phyloP scores from a whole-genome alignment of 2,797 vertebrate species.

The Falco concolor region DNA sequence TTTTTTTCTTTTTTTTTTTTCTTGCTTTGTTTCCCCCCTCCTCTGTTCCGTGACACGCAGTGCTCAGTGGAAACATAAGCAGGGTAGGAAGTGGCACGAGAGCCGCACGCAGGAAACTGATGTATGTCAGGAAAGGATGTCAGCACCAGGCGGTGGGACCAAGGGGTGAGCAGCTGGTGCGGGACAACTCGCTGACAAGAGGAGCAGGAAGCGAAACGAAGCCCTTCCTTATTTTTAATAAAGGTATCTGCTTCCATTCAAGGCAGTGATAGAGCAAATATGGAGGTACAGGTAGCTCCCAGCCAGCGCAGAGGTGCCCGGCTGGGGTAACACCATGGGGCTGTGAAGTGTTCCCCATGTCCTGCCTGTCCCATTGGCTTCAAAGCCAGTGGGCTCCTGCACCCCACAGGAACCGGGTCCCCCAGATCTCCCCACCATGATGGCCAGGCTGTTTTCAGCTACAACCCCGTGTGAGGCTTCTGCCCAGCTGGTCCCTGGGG shows the following conservation, averaged over 20 bases:
- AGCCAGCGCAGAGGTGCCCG: neutral
- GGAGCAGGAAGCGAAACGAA: neutral
- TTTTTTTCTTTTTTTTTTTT: too few species aligned
- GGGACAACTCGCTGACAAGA: accelerated
- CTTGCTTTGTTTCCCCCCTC: neutral
- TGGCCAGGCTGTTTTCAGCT: neutral
- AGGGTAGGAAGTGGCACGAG: neutral
- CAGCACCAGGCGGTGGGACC: neutral
- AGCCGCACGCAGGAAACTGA: neutral
- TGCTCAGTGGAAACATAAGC: neutral
- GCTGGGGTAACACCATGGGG: accelerated
- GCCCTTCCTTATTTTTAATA: neutral
- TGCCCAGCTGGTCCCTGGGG: accelerated
- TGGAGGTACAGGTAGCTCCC: neutral
- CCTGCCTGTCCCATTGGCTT: accelerated
- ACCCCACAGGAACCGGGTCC: accelerated
- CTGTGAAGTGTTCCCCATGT: neutral
- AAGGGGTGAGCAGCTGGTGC: neutral
- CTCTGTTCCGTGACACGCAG: accelerated
- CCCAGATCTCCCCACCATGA: accelerated
- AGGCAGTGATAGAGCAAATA: accelerated
- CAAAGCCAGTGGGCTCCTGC: neutral
- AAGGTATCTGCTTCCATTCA: neutral
- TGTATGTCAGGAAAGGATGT: constrained; percentile 50
- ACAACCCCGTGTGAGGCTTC: accelerated